A percentile compares a stretch with the other conserved stretches of the same genome.
phyloP scores from a whole-genome alignment of 2,797 vertebrate species.

The Ctenochaetus hawaiiensis region DNA sequence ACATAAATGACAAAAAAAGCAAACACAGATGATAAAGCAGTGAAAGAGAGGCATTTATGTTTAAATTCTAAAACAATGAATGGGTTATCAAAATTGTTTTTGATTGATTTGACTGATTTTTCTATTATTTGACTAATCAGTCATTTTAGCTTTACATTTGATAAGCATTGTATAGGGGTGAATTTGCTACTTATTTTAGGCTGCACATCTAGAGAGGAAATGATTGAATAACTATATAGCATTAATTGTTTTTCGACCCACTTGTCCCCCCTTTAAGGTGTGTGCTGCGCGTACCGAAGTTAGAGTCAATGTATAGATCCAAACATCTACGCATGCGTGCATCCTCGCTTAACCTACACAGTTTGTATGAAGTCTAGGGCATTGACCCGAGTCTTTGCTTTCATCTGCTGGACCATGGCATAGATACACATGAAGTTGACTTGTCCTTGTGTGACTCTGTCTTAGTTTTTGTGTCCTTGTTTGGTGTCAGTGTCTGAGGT shows the following conservation, averaged over 20 bases:
- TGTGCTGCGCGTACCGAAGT: constrained; percentile 14
- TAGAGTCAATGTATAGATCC: constrained; percentile 44
- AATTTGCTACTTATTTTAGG: not conserved
- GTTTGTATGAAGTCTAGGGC: constrained; percentile 49
- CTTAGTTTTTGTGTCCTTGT: not conserved
- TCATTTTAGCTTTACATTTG: not conserved
- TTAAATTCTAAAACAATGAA: not conserved
- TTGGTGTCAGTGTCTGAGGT: not conserved
- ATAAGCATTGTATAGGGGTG: not conserved
- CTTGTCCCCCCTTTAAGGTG: not conserved
- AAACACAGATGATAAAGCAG: not conserved
- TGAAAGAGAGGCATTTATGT: not conserved
- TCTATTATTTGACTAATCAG: not conserved
- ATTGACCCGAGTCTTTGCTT: constrained; percentile 48
- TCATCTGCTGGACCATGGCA: constrained; percentile 17
- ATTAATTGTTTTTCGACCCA: constrained; percentile 17
- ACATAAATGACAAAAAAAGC: not conserved
- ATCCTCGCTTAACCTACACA: constrained; percentile 41
- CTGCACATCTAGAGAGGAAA: not conserved
- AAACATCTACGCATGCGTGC: constrained; percentile 9
- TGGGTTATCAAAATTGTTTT: not conserved
- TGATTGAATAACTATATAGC: not conserved
- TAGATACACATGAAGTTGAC: constrained; percentile 16
- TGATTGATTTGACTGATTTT: not conserved
- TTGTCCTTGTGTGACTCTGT: constrained; percentile 23